These are phyloP conservation scores for Catalaphyllia jardinei DNA, from an alignment of 64 coral and sea anemone species.

Conservation along the genomic window DNA sequence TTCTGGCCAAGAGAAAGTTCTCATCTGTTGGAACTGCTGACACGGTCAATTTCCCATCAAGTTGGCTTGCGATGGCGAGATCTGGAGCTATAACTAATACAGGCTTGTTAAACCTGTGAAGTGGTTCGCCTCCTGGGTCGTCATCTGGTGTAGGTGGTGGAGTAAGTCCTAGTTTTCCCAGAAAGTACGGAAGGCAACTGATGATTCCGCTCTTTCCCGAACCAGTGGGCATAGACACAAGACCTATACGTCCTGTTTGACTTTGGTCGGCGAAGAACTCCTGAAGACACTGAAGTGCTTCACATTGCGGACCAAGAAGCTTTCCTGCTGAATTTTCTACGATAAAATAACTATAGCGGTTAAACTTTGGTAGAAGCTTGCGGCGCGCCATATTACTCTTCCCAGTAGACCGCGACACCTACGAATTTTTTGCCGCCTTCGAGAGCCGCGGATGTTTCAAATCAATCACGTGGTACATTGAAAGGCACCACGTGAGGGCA, in stretches of 20 bases:
- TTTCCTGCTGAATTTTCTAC: not conserved
- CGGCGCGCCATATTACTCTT: too few species aligned
- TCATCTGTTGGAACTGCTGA: not conserved
- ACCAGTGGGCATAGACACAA: slow-evolving; percentile 57
- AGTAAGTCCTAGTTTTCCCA: not conserved
- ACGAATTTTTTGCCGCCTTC: too few species aligned
- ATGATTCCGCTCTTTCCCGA: slow-evolving; percentile 58
- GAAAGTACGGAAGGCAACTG: slow-evolving; percentile 45
- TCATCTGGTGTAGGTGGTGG: too few species aligned
- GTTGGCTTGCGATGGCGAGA: slow-evolving; percentile 21
- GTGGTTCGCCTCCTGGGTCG: not conserved
- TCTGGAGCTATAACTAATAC: slow-evolving; percentile 48
- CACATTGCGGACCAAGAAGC: not conserved
- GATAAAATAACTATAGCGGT: not conserved
- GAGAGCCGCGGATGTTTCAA: too few species aligned
- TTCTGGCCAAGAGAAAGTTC: slow-evolving; percentile 12
- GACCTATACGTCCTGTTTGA: not conserved
- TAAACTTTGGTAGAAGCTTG: not conserved
- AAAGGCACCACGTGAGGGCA: too few species aligned
- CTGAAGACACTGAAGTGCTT: not conserved
- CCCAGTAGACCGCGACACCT: too few species aligned
- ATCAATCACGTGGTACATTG: too few species aligned
- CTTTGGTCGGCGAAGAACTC: not conserved
- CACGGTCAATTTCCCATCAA: not conserved
- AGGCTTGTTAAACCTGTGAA: slow-evolving; percentile 36